A percentile compares a stretch with the other conserved stretches of the same genome.
phyloP scores from a whole-genome alignment of 2,888 invertebrate genomes.

The Lottia gigantea region DNA sequence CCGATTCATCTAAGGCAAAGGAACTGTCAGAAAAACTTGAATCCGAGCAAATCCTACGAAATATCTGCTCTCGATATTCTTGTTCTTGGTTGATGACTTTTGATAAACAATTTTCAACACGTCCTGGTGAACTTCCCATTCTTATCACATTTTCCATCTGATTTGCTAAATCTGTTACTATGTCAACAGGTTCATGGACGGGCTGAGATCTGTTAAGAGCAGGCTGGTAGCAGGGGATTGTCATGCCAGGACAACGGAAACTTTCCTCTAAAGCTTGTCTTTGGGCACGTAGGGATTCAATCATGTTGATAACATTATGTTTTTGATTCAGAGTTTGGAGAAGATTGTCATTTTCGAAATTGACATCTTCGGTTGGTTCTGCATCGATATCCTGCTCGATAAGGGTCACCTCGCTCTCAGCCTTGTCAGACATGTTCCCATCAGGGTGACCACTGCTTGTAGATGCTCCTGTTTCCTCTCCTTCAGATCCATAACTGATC shows the following conservation, averaged over 20 bases:
- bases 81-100: slow-evolving; percentile 50
- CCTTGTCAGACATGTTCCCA: slow-evolving; percentile 18
- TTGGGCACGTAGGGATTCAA: slow-evolving; percentile 12
- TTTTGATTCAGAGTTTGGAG: background rate
- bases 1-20: slow-evolving; percentile 23
- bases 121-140: slow-evolving; percentile 49
- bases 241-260: slow-evolving; percentile 10
- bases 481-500: slow-evolving; percentile 32
- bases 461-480: slow-evolving; percentile 36
- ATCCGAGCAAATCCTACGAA: slow-evolving; percentile 35
- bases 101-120: slow-evolving; percentile 52
- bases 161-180: slow-evolving; percentile 42
- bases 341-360: background rate
- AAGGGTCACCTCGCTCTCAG: background rate
- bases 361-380: slow-evolving; percentile 2
- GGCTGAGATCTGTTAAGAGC: background rate
- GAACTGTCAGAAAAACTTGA: slow-evolving; percentile 40
- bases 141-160: slow-evolving; percentile 51
- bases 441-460: slow-evolving; percentile 27
- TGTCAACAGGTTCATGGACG: background rate
- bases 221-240: background rate
- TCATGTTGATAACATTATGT: slow-evolving; percentile 13
- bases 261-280: slow-evolving; percentile 21
- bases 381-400: slow-evolving; percentile 12
- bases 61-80: slow-evolving; percentile 39